Conservation (phyloP, 2,888 invertebrate genomes). For the Diploptera punctata region DNA sequence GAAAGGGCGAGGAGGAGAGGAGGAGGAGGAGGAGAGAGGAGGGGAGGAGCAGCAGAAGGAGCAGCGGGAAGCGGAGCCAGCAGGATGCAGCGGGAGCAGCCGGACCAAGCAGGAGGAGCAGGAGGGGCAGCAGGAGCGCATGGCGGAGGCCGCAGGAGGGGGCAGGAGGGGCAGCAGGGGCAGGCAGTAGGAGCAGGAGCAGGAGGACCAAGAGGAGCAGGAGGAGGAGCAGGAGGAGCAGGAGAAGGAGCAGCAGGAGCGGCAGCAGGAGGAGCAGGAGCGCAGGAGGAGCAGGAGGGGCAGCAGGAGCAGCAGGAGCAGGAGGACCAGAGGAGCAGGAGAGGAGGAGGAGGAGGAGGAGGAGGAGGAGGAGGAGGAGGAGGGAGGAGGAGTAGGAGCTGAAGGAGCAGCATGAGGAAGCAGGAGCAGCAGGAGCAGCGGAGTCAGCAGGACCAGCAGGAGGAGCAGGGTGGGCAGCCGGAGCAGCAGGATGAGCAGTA, state of each 20-base stretch:
- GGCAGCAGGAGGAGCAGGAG: constrained; percentile 6
- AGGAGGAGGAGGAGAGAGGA: no score
- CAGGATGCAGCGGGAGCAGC: neutral
- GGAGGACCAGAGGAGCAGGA: neutral
- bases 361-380: neutral
- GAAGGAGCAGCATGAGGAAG: no score
- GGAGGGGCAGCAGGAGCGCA: neutral
- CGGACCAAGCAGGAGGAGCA: neutral
- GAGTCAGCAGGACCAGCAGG: neutral
- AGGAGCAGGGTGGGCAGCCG: no score
- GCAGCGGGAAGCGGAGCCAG: neutral
- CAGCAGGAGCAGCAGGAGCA: neutral
- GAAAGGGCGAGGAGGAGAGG: no score
- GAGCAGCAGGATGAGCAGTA: no score
- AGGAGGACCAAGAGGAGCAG: no score
- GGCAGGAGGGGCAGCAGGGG: no score
- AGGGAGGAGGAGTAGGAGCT: no score
- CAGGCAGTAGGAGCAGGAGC: no score
- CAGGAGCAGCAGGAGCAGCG: neutral
- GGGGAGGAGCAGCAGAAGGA: no score
- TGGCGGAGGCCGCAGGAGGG: neutral
- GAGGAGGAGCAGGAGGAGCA: neutral
- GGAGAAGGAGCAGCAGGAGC: neutral
- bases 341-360: neutral
- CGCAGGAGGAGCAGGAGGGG: neutral